These are phyloP conservation scores for Penelope pileata DNA, from an alignment of 2,113 vertebrate species.

Conservation along the genomic window DNA sequence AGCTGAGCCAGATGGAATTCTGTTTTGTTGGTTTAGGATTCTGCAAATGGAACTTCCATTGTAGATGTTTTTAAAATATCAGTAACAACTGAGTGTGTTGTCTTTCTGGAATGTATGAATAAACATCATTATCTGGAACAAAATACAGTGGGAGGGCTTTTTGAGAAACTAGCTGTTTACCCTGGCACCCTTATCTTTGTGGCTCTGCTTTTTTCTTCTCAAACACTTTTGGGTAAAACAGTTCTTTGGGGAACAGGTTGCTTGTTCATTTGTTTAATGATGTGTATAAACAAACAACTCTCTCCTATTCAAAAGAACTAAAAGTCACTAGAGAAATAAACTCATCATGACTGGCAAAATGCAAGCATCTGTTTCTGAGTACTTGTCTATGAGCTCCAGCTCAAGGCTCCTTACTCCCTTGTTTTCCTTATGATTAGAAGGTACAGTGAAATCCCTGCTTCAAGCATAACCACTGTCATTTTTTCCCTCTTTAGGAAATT, in stretches of 20 bases:
- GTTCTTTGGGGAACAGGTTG: not conserved
- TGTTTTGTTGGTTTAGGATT: not conserved
- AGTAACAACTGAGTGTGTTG: not conserved
- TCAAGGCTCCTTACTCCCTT: not conserved
- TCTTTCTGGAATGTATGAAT: not conserved
- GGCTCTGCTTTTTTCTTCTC: not conserved
- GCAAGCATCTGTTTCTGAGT: not conserved
- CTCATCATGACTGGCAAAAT: not conserved
- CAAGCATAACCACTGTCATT: not conserved
- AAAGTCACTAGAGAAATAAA: not conserved
- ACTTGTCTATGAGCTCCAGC: not conserved
- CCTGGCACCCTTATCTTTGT: not conserved
- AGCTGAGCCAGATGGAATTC: not conserved
- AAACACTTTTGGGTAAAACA: not conserved
- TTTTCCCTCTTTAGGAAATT: slow-evolving; percentile 79
- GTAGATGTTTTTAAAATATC: not conserved
- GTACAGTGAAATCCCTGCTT: not conserved
- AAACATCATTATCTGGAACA: not conserved
- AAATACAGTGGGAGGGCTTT: not conserved
- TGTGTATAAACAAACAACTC: not conserved
- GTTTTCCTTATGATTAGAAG: not conserved
- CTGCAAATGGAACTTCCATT: not conserved
- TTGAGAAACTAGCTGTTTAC: not conserved
- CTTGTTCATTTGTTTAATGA: not conserved
- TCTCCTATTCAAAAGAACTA: not conserved